These are phyloP conservation scores for Unio delphinus DNA, from an alignment of 2,888 invertebrate species.

Conservation along the genomic window DNA sequence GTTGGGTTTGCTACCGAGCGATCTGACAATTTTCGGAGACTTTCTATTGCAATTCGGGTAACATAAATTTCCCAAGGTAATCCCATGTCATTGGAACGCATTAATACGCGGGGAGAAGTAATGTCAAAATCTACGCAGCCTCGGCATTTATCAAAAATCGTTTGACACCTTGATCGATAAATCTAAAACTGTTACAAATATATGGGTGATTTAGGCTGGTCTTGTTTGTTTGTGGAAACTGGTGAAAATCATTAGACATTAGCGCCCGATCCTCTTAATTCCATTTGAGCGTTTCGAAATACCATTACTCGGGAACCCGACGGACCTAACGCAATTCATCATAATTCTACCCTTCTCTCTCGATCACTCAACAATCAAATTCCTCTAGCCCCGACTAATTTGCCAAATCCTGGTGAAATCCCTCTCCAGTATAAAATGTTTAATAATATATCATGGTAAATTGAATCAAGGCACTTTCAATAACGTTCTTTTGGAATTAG, in stretches of 20 bases:
- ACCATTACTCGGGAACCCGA: slow-evolving; percentile 11
- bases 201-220: slow-evolving; percentile 31
- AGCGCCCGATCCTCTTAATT: slow-evolving; percentile 23
- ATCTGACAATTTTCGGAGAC: too few species aligned
- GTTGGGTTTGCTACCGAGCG: too few species aligned
- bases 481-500: too few species aligned
- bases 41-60: slow-evolving; percentile 16
- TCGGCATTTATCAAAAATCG: slow-evolving; percentile 26
- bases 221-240: slow-evolving; percentile 28
- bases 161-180: slow-evolving; percentile 31
- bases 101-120: slow-evolving; percentile 28
- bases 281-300: slow-evolving; percentile 20
- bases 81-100: slow-evolving; percentile 24
- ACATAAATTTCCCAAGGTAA: slow-evolving; percentile 27
- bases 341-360: too few species aligned
- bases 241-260: slow-evolving; percentile 35
- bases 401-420: too few species aligned
- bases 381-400: too few species aligned
- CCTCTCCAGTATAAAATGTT: too few species aligned
- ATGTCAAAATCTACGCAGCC: slow-evolving; percentile 30
- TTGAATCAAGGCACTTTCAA: too few species aligned
- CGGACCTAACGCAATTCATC: too few species aligned
- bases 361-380: too few species aligned
- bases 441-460: too few species aligned
- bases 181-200: slow-evolving; percentile 33